Evolutionary conservation across 2,797 vertebrate species (phyloP).

Genomic region (Petrocephalus sullivani): DNA sequence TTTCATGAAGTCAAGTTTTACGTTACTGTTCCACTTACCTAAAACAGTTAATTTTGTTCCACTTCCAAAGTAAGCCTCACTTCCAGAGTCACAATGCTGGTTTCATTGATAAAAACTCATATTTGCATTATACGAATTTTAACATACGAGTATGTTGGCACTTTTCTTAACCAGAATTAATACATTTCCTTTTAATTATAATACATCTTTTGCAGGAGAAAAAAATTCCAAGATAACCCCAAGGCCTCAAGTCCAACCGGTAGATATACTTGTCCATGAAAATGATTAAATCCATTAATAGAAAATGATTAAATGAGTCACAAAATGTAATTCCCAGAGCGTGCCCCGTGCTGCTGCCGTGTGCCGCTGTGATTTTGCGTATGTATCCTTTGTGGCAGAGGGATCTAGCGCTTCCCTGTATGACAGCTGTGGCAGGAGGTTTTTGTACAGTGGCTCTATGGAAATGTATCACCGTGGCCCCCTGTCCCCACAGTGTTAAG

Average conservation of each 20-base stretch:
- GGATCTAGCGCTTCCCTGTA: conserved; percentile 15
- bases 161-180: neutral
- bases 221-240: neutral
- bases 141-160: neutral
- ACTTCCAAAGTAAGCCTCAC: conserved; percentile 37
- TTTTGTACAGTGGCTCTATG: conserved; percentile 77
- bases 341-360: neutral
- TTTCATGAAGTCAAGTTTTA: conserved; percentile 37
- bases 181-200: neutral
- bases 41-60: conserved; percentile 44
- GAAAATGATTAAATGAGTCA: neutral
- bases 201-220: neutral
- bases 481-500: conserved; percentile 81
- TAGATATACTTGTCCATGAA: neutral
- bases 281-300: neutral
- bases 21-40: conserved; percentile 51
- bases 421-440: conserved; percentile 50
- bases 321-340: neutral
- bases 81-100: conserved; percentile 26
- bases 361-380: neutral
- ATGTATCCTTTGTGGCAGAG: neutral
- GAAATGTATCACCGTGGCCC: conserved; percentile 74
- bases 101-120: conserved; percentile 41
- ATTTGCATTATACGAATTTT: neutral
- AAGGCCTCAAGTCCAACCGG: neutral